phyloP scores from a whole-genome alignment of 30 jellyfish, hydroid and myxozoan species.

The Hydra vulgaris region DNA sequence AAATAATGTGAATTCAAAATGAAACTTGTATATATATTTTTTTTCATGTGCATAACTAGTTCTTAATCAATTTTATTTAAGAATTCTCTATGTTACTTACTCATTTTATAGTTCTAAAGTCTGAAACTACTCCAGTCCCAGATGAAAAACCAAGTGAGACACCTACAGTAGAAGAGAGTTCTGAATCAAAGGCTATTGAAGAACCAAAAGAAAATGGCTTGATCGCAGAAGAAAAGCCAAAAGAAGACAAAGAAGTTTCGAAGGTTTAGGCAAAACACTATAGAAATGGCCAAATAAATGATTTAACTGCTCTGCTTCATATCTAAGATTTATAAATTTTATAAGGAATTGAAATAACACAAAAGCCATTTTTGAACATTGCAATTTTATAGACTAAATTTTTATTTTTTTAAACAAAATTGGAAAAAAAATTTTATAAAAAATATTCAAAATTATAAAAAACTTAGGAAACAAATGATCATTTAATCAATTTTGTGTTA shows the following conservation, averaged over 20 bases:
- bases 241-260: slow-evolving; percentile 17
- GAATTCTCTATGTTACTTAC: not conserved
- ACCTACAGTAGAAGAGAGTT: not conserved
- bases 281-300: not conserved
- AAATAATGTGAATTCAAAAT: not conserved
- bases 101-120: slow-evolving; percentile 22
- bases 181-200: not conserved
- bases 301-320: not conserved
- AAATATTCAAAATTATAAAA: not conserved
- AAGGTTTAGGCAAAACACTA: slow-evolving; percentile 21
- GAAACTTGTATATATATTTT: not conserved
- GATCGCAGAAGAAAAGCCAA: slow-evolving; percentile 18
- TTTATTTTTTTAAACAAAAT: too few species aligned
- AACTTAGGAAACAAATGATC: not conserved
- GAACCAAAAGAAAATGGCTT: slow-evolving; percentile 6
- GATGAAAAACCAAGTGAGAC: slow-evolving; percentile 6
- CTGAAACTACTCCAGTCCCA: slow-evolving; percentile 12
- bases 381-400: not conserved
- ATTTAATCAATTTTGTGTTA: not conserved
- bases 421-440: too few species aligned
- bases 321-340: not conserved
- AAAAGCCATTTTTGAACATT: not conserved
- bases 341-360: not conserved
- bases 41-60: not conserved
- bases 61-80: not conserved